phyloP scores from a whole-genome alignment of 2,888 invertebrate genomes.

The Leptinotarsa peninsularis region DNA sequence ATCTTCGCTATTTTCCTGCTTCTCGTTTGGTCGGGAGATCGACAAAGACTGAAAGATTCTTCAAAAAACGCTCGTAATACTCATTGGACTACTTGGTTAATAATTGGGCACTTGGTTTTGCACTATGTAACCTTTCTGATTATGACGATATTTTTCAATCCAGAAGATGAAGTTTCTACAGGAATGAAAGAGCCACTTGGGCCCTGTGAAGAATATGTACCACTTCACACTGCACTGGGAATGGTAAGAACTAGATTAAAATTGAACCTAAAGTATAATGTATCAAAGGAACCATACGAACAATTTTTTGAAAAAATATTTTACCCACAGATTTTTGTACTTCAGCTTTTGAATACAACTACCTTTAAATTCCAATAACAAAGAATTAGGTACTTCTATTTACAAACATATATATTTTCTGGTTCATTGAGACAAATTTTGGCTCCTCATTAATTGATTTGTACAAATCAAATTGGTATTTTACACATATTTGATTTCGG shows the following conservation, averaged over 20 bases:
- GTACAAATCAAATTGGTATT: too few species aligned
- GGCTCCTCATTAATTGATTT: too few species aligned
- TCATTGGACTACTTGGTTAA: slow-evolving; percentile 60
- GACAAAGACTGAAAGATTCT: slow-evolving; percentile 62
- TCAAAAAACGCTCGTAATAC: slow-evolving; percentile 43
- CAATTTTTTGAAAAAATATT: too few species aligned
- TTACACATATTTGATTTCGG: too few species aligned
- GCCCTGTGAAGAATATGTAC: slow-evolving; percentile 73
- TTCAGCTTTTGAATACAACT: too few species aligned
- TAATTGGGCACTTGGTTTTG: slow-evolving; percentile 68
- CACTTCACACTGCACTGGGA: slow-evolving; percentile 76
- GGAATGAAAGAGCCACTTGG: slow-evolving; percentile 84
- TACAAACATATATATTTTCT: too few species aligned
- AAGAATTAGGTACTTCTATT: too few species aligned
- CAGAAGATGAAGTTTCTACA: slow-evolving; percentile 75
- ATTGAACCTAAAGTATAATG: neutral
- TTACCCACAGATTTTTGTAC: too few species aligned
- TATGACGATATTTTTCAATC: slow-evolving; percentile 75
- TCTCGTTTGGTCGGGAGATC: slow-evolving; percentile 73
- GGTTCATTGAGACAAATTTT: too few species aligned
- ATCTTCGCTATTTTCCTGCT: slow-evolving; percentile 72
- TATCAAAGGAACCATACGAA: too few species aligned
- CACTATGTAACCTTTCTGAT: slow-evolving; percentile 75
- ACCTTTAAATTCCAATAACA: too few species aligned
- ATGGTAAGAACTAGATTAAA: slow-evolving; percentile 67